Evolutionary conservation across 2,797 vertebrate genomes (phyloP).

Genomic region (Squalus acanthias): DNA sequence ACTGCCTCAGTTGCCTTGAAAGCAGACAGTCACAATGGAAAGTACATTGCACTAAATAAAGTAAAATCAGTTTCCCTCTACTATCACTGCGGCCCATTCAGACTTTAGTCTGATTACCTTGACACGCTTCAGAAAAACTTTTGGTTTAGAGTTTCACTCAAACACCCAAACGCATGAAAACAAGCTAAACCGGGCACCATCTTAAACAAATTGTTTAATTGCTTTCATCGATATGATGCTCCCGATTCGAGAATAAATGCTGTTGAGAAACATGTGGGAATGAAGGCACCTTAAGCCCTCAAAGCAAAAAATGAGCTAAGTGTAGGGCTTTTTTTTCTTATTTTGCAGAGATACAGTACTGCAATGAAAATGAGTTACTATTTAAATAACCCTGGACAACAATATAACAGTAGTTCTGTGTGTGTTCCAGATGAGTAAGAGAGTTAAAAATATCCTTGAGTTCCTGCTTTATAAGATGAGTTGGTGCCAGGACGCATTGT

Average conservation of each 20-base stretch:
- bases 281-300: constrained; percentile 50
- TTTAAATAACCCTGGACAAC: constrained; percentile 47
- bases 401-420: constrained; percentile 53
- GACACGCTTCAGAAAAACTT: constrained; percentile 51
- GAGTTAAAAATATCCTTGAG: constrained; percentile 47
- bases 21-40: not conserved
- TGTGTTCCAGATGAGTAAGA: constrained; percentile 48
- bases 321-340: not conserved
- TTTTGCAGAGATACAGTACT: not conserved
- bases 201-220: constrained; percentile 52
- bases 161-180: constrained; percentile 47
- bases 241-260: constrained; percentile 56
- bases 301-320: constrained; percentile 38
- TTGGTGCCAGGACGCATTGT: constrained; percentile 42
- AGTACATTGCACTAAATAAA: constrained; percentile 35
- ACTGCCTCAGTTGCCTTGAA: not conserved
- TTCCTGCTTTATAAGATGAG: constrained; percentile 50
- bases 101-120: constrained; percentile 48
- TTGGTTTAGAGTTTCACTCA: constrained; percentile 51
- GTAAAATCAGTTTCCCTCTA: constrained; percentile 49
- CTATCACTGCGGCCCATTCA: constrained; percentile 44
- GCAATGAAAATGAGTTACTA: not conserved
- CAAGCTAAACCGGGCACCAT: constrained; percentile 48
- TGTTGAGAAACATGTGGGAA: constrained; percentile 47
- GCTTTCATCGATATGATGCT: constrained; percentile 54